Base-by-base conservation (phyloP, 2,113 vertebrate species). In the Antennarius striatus region DNA sequence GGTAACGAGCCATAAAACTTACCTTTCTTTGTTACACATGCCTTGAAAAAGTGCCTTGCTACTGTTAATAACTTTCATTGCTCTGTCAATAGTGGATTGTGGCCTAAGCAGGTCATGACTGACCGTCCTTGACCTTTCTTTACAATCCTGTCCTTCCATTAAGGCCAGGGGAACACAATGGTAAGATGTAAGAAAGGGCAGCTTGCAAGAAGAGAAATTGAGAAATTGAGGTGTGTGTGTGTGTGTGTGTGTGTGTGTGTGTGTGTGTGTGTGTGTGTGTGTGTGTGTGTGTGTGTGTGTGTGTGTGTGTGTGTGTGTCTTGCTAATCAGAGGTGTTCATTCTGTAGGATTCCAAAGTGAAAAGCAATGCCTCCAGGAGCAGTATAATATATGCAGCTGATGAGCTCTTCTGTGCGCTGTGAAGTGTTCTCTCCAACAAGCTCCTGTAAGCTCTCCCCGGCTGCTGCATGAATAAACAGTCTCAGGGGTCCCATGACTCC, bases 41-140 rank as follows among this genome's bases (percentile, higher is more conserved):
- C 8, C 16, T 32, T 30, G 52, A 46, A 68, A 48, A 68, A 66
- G 50, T 65, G 10, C n/a, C 56, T 63, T 10, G 40, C 56, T 63
- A 10, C 6, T 76, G 58, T 73, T 63, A 65, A 68, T 51, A 77
- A 62, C 47, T 62, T 56, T 66, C 30, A n/a, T 64, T n/a, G 48
- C 32, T 58, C 32, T 42, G 50, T 43, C 50, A 22, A 68, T 74
- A 61, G 62, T 46, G 75, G 57, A 47, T 56, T 45, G 65, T 47
- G 67, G 78, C 75, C 64, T 72, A 67, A 78, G 59, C 75, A 78
- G 83, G 67, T 63, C 75, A 72, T 70, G 61, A 75, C 62, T 62
- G 64, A 53, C 62, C 71, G 82, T 82, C 88, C 90, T 90, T 91
- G 90, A 91, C 88, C 85, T 90, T 89, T 89, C 81, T 80, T 61